Base-by-base conservation (phyloP, 2,113 vertebrate species). In the Lepus timidus region DNA sequence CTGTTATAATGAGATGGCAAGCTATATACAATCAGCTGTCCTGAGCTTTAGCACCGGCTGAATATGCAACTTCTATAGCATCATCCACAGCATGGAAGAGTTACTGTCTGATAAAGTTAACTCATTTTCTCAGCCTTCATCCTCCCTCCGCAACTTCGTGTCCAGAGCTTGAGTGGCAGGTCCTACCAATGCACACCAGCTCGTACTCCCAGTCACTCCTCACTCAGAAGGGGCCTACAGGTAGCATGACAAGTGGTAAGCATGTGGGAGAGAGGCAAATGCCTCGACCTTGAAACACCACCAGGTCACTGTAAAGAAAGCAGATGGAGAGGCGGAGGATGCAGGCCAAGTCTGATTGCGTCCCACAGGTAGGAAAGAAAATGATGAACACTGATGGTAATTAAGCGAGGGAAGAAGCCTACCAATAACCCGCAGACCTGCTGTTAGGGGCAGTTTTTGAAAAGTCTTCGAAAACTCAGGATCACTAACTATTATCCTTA, bases 1-100 rank as follows among this genome's bases (percentile, higher is more conserved):
- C 71, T 31, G 1, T 19, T 44, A 64, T 0, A 85, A 82, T 0
- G 0, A 83, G 85, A 90, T 0, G 52, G 83, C 84, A 91, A 85
- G 52, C 81, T 93, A 1, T 1, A 33, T 0, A 36, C 76, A 67
- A 36, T 6, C 84, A 80, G n/a, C 67, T 29, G 67, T 82, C 70
- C 83, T 1, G 0, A 92, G 80, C 79, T 74, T 36, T 39, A 64
- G 80, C 9, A 55, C 58, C 87, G 19, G 49, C 64, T 78, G 90
- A 95, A 78, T 39, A 68, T 74, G 44, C 44, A 11, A 51, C 86
- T 95, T 95, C 93, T 71, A 92, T 33, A 84, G 91, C 23, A 51
- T 87, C 8, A 58, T 76, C 83, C 82, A 93, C 13, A 3, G 23
- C 39, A 14, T 52, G 14, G n/a, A 84, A 93, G 65, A 90, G 92